Evolutionary conservation across 92 coral and sea anemone species (phyloP), one percentile per base, ranked within the genome.

Genomic region (Siderastrea radians): DNA sequence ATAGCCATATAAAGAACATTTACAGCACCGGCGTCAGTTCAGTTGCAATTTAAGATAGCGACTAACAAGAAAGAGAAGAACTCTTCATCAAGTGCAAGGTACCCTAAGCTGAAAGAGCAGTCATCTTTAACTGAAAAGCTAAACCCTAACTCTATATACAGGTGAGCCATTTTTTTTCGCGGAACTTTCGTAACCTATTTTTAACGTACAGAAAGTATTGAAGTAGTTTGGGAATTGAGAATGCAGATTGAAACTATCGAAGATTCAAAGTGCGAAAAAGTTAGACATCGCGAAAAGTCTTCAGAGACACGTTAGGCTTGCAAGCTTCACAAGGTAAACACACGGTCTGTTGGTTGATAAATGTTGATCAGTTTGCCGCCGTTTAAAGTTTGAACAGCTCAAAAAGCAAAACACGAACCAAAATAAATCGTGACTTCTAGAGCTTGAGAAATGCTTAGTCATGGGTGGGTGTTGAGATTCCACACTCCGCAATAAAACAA

Each of bases 291-390:
- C 1, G 7, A 51, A 45, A 8, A 70, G 13, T 70, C 67, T 67
- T 48, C 2, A 7, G 1, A 15, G 46, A 44, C 5, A n/a, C 49
- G 12, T 11, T 69, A 59, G 26, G 65, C 17, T 70, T 9, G 68
- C 50, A 69, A 55, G 17, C 66, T 43, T 43, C 78, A 48, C 7
- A 82, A 26, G 71, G 86, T 46, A 70, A 82, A 69, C 67, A 69
- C 26, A 63, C 6, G 7, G 17, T 47, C 78, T 54, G 46, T 16
- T 57, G 66, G 86, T 82, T 70, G 68, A 57, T 82, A 74, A 82
- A 82, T 71, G 86, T 82, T 82, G 51, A 82, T 70, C 46, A 59
- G 86, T 4, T 17, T n/a, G 15, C 86, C n/a, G 68, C 68, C 68
- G 86, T 82, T 70, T 0, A 55, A 53, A 53, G 69, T 82, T 82